phyloP scores from a whole-genome alignment of 2,797 vertebrate genomes.

The Spheniscus humboldti region DNA sequence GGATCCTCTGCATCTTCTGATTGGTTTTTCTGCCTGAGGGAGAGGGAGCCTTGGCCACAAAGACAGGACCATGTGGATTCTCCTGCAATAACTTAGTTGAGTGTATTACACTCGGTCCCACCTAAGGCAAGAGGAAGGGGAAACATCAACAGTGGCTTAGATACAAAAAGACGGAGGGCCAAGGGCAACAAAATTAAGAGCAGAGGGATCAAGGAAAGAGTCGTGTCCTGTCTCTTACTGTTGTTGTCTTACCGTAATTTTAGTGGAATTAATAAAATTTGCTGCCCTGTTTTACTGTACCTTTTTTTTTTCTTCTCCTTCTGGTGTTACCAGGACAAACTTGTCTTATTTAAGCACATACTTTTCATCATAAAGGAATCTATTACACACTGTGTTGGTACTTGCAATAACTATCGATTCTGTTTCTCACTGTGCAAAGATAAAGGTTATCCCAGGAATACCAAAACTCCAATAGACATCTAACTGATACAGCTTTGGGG shows the following conservation, averaged over 20 bases:
- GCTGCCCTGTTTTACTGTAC: background rate
- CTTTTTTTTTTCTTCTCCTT: background rate
- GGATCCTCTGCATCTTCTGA: background rate
- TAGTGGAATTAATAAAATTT: background rate
- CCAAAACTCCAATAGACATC: background rate
- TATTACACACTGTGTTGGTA: background rate
- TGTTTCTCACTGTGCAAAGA: background rate
- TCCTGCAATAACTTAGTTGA: background rate
- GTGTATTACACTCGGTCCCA: background rate
- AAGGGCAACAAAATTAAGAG: background rate
- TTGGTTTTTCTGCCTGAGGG: background rate
- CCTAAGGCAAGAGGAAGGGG: background rate
- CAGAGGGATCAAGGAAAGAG: background rate
- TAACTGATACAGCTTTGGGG: background rate
- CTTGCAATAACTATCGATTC: background rate
- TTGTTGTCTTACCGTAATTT: background rate
- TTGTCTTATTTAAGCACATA: background rate
- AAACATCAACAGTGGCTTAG: background rate
- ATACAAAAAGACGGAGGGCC: background rate
- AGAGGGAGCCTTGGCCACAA: background rate
- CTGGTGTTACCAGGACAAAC: background rate
- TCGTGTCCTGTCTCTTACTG: background rate
- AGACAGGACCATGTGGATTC: background rate
- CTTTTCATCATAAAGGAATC: background rate
- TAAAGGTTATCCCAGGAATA: background rate